A percentile compares a stretch with the other conserved stretches of the same genome.
phyloP scores from a whole-genome alignment of 2,888 invertebrate species.

The Magallana nippona region DNA sequence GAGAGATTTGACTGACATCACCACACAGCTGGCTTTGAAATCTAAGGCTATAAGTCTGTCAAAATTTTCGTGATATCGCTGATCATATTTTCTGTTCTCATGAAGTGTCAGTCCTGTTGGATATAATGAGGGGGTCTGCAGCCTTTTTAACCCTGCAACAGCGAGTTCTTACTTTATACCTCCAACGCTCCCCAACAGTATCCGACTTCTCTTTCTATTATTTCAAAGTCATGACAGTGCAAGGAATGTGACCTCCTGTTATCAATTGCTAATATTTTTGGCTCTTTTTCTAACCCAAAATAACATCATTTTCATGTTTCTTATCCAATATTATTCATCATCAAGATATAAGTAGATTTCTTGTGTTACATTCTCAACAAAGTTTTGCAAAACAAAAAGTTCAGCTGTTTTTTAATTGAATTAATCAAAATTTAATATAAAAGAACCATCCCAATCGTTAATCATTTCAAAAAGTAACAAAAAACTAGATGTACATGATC shows the following conservation, averaged over 20 bases:
- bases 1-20: slow-evolving; percentile 48
- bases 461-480: slow-evolving; percentile 30
- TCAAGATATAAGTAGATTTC: slow-evolving; percentile 31
- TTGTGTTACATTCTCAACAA: slow-evolving; percentile 35
- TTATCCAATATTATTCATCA: slow-evolving; percentile 35
- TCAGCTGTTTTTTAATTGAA: slow-evolving; percentile 11
- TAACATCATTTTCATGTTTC: slow-evolving; percentile 33
- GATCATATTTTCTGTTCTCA: slow-evolving; percentile 53
- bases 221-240: slow-evolving; percentile 30
- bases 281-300: slow-evolving; percentile 23
- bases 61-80: slow-evolving; percentile 49
- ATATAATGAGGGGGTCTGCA: slow-evolving; percentile 15
- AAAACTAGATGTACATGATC: slow-evolving; percentile 26
- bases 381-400: slow-evolving; percentile 28
- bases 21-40: slow-evolving; percentile 49
- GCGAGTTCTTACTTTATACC: too few species aligned
- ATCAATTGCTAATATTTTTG: slow-evolving; percentile 25
- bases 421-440: slow-evolving; percentile 23
- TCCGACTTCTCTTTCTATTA: not conserved
- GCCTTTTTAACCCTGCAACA: not conserved
- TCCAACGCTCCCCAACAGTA: not conserved
- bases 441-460: slow-evolving; percentile 29
- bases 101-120: slow-evolving; percentile 38
- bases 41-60: slow-evolving; percentile 52
- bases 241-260: slow-evolving; percentile 26